phyloP scores from a whole-genome alignment of 2,797 vertebrate species.

The Mus minutoides region DNA sequence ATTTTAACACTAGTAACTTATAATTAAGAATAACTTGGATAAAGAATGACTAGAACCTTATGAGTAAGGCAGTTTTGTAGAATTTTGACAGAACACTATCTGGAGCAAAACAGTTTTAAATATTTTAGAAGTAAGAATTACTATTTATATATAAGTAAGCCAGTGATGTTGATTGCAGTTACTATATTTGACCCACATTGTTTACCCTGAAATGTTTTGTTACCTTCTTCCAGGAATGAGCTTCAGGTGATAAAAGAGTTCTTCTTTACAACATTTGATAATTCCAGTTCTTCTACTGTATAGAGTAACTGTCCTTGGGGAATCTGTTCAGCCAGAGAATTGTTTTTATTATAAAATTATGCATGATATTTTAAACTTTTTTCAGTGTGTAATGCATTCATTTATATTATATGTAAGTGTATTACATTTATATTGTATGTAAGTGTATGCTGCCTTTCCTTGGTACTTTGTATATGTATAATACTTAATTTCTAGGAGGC shows the following conservation, averaged over 20 bases:
- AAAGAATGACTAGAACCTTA: background rate
- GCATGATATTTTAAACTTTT: conserved; percentile 5
- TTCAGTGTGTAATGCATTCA: background rate
- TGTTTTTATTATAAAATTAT: conserved; percentile 39
- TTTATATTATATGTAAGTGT: background rate
- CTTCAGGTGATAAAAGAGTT: conserved; percentile 27
- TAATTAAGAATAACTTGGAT: conserved; percentile 30
- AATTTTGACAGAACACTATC: conserved; percentile 43
- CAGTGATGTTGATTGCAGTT: conserved; percentile 4
- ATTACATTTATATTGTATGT: background rate
- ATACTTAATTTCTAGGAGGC: background rate
- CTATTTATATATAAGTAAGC: background rate
- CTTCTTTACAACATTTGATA: background rate
- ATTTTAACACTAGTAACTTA: conserved; percentile 41
- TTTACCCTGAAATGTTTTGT: background rate
- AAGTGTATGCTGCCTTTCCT: background rate
- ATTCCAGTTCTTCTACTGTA: conserved; percentile 24
- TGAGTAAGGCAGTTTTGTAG: conserved; percentile 20
- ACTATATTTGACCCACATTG: background rate
- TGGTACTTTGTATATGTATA: conserved; percentile 20
- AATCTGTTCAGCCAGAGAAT: conserved; percentile 2
- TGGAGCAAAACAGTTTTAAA: conserved; percentile 42
- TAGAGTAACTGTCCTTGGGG: background rate
- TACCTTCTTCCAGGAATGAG: background rate
- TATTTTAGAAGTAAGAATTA: conserved; percentile 1